A percentile compares a stretch with the other conserved stretches of the same genome.
Conservation (phyloP, 2,113 vertebrate species). For the Equus przewalskii region DNA sequence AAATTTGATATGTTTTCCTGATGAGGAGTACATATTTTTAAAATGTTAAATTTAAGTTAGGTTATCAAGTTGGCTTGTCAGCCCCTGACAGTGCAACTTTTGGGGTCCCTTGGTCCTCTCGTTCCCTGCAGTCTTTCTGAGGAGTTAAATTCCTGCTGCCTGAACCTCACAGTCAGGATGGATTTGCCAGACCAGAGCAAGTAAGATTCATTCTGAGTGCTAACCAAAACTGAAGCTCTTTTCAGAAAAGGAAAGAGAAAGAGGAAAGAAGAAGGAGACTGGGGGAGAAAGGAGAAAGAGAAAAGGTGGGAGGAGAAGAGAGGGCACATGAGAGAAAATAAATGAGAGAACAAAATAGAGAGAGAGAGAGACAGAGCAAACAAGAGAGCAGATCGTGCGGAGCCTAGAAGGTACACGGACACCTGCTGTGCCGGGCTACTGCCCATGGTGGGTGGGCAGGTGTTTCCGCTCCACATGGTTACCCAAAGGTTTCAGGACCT, state of each 20-base stretch:
- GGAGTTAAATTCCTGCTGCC: background rate
- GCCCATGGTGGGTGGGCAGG: background rate
- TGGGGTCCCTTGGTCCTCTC: background rate
- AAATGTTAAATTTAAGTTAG: slow-evolving; percentile 30
- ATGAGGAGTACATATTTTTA: background rate
- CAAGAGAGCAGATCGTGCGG: background rate
- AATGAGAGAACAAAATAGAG: background rate
- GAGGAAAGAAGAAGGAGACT: background rate
- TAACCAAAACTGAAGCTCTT: background rate
- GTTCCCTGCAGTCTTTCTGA: background rate
- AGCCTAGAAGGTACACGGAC: background rate
- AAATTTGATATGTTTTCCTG: slow-evolving; percentile 22
- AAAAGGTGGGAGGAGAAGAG: background rate
- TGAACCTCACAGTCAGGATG: background rate
- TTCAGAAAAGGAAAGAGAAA: background rate
- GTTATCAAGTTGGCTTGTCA: background rate
- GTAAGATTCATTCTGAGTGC: background rate
- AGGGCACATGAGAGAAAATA: background rate
- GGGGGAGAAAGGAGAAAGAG: background rate
- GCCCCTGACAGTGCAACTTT: slow-evolving; percentile 11
- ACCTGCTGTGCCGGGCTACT: background rate
- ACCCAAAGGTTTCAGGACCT: slow-evolving; percentile 20
- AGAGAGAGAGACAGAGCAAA: background rate
- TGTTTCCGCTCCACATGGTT: background rate
- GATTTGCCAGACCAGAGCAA: background rate